These are phyloP conservation scores for Sphecodes monilicornis DNA, from an alignment of 2,888 invertebrate species.

Conservation along the genomic window DNA sequence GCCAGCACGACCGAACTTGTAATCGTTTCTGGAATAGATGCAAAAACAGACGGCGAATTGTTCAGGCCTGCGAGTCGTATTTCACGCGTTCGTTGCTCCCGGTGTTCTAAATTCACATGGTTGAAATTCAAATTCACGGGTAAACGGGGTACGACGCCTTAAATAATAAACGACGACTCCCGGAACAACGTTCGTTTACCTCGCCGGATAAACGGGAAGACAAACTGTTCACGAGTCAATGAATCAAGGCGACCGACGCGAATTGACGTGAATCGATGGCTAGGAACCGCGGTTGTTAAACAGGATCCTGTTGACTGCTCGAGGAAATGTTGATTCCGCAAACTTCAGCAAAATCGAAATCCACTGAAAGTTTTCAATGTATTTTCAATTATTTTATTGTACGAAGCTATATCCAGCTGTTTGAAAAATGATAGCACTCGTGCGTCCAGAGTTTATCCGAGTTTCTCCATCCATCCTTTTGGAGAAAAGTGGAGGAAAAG, in stretches of 20 bases:
- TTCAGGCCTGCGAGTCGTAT: neutral
- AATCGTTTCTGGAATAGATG: constrained; percentile 11
- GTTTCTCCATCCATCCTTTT: neutral
- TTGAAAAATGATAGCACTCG: neutral
- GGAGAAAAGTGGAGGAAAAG: too few relatives aligned
- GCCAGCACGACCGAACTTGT: constrained; percentile 10
- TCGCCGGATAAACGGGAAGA: neutral
- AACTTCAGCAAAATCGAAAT: neutral
- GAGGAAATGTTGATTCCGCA: neutral
- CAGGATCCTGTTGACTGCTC: neutral
- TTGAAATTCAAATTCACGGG: constrained; percentile 9
- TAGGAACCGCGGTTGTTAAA: neutral
- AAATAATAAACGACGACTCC: neutral
- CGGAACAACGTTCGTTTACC: neutral
- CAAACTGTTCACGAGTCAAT: neutral
- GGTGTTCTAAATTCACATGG: neutral
- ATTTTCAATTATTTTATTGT: neutral
- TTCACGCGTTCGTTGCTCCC: neutral
- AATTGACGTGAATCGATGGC: neutral
- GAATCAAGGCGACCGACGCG: neutral
- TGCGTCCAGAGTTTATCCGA: neutral
- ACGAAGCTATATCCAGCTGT: neutral
- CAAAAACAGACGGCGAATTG: neutral
- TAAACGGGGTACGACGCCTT: neutral
- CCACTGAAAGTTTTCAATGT: neutral